Conservation (phyloP, 2,797 vertebrate species). For the Monodelphis domestica region DNA sequence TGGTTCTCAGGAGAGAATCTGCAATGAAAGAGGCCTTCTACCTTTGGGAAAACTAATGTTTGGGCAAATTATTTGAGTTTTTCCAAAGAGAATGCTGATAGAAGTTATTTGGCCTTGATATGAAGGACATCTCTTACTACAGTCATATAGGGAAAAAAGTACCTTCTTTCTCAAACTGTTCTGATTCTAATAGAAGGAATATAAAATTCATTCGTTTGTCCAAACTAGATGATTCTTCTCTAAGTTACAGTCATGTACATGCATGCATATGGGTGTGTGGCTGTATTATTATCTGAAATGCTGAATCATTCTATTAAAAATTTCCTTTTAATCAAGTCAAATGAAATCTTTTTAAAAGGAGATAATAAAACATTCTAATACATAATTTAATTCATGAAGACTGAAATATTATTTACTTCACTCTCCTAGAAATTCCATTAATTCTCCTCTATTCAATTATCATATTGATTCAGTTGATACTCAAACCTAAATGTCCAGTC, state of each 20-base stretch:
- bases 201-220: background rate
- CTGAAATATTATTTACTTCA: too few species aligned
- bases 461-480: too few species aligned
- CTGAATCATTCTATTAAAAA: background rate
- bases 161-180: background rate
- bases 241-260: background rate
- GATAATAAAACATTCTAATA: background rate
- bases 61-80: conserved; percentile 41
- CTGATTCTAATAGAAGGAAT: background rate
- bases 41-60: conserved; percentile 49
- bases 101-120: background rate
- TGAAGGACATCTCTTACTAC: background rate
- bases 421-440: too few species aligned
- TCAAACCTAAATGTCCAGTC: too few species aligned
- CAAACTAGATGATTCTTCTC: conserved; percentile 12
- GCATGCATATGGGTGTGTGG: background rate
- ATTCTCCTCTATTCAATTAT: too few species aligned
- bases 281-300: background rate
- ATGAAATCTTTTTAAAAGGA: background rate
- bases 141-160: background rate
- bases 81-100: conserved; percentile 3
- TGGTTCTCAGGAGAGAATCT: conserved; percentile 24
- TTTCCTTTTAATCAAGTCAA: background rate
- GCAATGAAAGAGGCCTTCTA: conserved; percentile 42
- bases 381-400: background rate